phyloP scores from a whole-genome alignment of 1,140 invertebrate species.

The Chymomyza costata region DNA sequence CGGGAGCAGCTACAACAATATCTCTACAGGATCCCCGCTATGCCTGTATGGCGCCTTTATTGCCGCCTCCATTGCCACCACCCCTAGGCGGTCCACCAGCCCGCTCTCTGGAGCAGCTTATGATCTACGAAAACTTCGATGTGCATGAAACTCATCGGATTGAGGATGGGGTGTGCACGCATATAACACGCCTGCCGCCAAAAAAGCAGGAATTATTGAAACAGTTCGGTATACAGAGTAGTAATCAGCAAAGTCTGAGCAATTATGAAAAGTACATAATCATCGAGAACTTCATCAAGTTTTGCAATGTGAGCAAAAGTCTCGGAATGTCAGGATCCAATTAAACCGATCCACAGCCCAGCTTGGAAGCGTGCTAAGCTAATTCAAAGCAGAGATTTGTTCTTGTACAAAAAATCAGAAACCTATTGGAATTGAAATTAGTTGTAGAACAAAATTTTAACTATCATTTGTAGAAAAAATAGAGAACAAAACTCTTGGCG shows the following conservation, averaged over 20 bases:
- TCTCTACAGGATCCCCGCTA: conserved; percentile 2
- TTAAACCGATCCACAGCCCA: conserved; percentile 1
- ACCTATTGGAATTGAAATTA: conserved; percentile 33
- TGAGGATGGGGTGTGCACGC: conserved; percentile 72
- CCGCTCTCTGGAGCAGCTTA: conserved; percentile 58
- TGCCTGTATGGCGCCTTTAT: background rate
- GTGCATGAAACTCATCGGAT: conserved; percentile 72
- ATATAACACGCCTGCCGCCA: conserved; percentile 71
- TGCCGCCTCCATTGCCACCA: conserved; percentile 33
- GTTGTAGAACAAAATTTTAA: conserved; percentile 45
- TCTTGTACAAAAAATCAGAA: conserved; percentile 38
- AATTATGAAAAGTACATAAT: conserved; percentile 75
- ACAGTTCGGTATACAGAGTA: conserved; percentile 76
- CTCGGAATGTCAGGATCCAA: conserved; percentile 24
- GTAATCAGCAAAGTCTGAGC: conserved; percentile 74
- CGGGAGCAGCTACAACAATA: conserved; percentile 26
- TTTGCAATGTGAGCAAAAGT: conserved; percentile 75
- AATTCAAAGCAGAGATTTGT: conserved; percentile 65
- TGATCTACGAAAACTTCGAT: conserved; percentile 73
- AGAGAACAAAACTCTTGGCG: conserved; percentile 63
- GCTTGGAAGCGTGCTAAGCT: conserved; percentile 12
- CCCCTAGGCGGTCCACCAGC: conserved; percentile 45
- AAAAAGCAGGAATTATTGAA: conserved; percentile 75
- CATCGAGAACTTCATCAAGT: conserved; percentile 75
- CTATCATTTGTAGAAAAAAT: conserved; percentile 38